These are phyloP conservation scores for Coptodon rendalli DNA, from an alignment of 2,113 vertebrate species.

Conservation along the genomic window DNA sequence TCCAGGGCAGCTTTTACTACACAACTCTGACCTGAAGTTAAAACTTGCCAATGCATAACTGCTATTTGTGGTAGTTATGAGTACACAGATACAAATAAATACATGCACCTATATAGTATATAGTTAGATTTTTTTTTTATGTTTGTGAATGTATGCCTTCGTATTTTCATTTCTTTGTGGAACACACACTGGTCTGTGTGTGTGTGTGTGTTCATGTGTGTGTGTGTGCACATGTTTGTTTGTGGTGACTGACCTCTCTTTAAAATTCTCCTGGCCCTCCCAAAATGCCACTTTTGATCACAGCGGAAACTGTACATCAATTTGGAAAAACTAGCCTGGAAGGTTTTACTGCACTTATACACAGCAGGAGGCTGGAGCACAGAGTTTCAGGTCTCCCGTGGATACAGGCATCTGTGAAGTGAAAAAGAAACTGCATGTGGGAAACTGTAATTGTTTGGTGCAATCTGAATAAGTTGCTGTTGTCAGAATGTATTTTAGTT, in stretches of 20 bases:
- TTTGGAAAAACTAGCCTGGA: slow-evolving; percentile 3
- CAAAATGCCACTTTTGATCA: slow-evolving; percentile 11
- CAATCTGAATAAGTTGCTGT: not conserved
- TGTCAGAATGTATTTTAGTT: not conserved
- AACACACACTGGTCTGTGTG: not conserved
- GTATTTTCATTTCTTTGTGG: not conserved
- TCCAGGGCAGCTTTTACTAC: slow-evolving; percentile 37
- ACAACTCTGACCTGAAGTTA: slow-evolving; percentile 4
- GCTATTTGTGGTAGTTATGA: not conserved
- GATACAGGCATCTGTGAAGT: slow-evolving; percentile 2
- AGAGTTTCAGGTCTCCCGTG: not conserved
- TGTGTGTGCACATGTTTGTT: not conserved
- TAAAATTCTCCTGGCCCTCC: slow-evolving; percentile 11
- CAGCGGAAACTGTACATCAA: slow-evolving; percentile 40
- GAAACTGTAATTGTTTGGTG: not conserved
- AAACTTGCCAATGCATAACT: not conserved
- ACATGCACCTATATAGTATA: not conserved
- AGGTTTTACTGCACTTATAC: slow-evolving; percentile 10
- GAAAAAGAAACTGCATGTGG: not conserved
- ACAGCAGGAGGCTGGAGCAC: not conserved
- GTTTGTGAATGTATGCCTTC: not conserved
- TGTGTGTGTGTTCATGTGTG: not conserved
- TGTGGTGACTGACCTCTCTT: slow-evolving; percentile 1
- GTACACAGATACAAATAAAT: not conserved
- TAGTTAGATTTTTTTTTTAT: not conserved